A percentile compares a stretch with the other conserved stretches of the same genome.
phyloP scores from a whole-genome alignment of 2,888 invertebrate genomes.

The Pinctada fucata region DNA sequence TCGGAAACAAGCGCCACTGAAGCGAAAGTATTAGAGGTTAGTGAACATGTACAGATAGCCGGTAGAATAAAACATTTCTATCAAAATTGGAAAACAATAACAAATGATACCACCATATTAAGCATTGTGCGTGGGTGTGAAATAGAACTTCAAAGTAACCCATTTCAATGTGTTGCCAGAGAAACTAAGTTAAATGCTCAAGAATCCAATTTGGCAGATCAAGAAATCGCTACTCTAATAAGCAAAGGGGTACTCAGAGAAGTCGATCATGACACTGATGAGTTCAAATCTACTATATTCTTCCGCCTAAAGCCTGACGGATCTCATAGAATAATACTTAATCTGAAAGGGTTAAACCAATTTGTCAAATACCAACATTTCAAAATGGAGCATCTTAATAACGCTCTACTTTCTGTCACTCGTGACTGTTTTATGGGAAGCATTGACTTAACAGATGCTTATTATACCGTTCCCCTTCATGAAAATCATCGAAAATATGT shows the following conservation, averaged over 20 bases:
- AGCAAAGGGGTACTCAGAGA: constrained; percentile 1
- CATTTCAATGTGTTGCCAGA: constrained; percentile 7
- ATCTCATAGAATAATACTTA: constrained; percentile 5
- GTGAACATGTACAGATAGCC: constrained; percentile 3
- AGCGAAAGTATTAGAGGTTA: constrained; percentile 3
- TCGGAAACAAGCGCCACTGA: too few species aligned
- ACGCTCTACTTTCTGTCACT: too few species aligned
- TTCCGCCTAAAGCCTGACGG: not conserved
- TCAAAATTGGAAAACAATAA: constrained; percentile 1
- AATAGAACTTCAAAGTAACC: not conserved
- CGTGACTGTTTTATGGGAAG: too few species aligned
- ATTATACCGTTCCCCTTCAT: too few species aligned
- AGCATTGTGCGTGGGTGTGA: constrained; percentile 11
- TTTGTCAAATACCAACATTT: constrained; percentile 23
- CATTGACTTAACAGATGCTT: too few species aligned
- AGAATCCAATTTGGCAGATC: not conserved
- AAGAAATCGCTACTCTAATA: too few species aligned
- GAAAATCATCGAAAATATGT: too few species aligned
- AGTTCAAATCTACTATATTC: constrained; percentile 2
- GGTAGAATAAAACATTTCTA: constrained; percentile 8
- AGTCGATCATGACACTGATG: not conserved
- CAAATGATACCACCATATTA: constrained; percentile 5
- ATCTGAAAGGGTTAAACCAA: constrained; percentile 9
- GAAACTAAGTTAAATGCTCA: not conserved
- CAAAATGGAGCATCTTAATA: constrained; percentile 19